Percentiles rank a stretch among this genome's conserved stretches.
Evolutionary conservation across 2,888 invertebrate species (phyloP).

Genomic region (Lysandra bellargus): DNA sequence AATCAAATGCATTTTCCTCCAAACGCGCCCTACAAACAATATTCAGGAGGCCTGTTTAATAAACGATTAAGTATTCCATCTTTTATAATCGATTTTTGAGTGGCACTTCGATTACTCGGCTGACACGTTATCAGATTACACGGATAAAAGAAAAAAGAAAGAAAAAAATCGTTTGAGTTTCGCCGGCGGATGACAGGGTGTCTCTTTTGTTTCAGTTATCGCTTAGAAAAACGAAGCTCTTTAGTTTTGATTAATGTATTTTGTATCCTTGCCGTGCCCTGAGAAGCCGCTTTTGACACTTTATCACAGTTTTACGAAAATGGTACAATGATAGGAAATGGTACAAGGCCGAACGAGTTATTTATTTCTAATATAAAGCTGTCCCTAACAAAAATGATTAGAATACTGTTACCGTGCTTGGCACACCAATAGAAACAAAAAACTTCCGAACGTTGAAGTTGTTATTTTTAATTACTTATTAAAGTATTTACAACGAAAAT

Average conservation of each 20-base stretch:
- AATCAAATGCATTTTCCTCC: background rate
- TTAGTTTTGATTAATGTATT: slow-evolving; percentile 21
- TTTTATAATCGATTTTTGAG: slow-evolving; percentile 29
- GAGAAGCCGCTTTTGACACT: slow-evolving; percentile 5
- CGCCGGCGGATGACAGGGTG: slow-evolving; percentile 7
- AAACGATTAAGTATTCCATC: slow-evolving; percentile 24
- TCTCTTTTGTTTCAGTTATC: slow-evolving; percentile 17
- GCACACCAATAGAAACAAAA: no score
- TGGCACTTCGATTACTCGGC: slow-evolving; percentile 29
- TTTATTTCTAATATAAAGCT: background rate
- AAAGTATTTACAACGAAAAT: background rate
- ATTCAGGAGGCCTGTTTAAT: slow-evolving; percentile 17
- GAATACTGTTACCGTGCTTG: background rate
- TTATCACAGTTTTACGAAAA: background rate
- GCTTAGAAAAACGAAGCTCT: slow-evolving; percentile 19
- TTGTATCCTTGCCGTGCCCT: background rate
- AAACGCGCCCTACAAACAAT: background rate
- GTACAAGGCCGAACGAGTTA: background rate
- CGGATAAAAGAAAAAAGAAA: slow-evolving; percentile 17
- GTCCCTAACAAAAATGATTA: background rate
- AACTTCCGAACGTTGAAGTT: background rate
- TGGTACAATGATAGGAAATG: background rate
- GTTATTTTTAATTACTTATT: background rate
- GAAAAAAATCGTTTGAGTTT: slow-evolving; percentile 8
- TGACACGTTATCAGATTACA: slow-evolving; percentile 23